phyloP scores from a whole-genome alignment of 2,888 invertebrate species.

The Microctonus brassicae region DNA sequence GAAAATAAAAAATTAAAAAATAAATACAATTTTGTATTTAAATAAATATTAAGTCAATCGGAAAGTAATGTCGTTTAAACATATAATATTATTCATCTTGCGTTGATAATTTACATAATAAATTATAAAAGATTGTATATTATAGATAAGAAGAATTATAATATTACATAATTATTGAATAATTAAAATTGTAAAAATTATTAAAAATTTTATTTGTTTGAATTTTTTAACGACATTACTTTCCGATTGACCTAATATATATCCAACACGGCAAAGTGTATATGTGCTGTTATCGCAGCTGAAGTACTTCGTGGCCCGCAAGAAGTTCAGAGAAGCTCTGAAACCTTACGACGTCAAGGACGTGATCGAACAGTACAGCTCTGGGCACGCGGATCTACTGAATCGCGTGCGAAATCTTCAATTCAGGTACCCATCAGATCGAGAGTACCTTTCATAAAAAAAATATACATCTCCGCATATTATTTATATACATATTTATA shows the following conservation, averaged over 20 bases:
- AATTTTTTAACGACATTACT: no score
- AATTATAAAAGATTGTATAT: no score
- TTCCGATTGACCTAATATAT: no score
- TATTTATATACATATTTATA: neutral
- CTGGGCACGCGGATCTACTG: conserved; percentile 89
- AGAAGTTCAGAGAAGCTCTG: conserved; percentile 92
- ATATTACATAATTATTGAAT: no score
- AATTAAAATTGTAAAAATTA: conserved; percentile 16
- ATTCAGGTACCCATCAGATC: conserved; percentile 74
- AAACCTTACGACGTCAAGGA: conserved; percentile 96
- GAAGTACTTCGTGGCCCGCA: conserved; percentile 90
- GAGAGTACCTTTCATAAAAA: conserved; percentile 38
- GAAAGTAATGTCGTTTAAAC: no score
- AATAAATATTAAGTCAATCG: no score
- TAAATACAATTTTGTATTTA: no score
- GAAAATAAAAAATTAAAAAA: no score
- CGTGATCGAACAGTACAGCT: conserved; percentile 93
- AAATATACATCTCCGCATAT: neutral
- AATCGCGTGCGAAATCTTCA: conserved; percentile 90
- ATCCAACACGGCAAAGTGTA: conserved; percentile 42
- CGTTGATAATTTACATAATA: no score
- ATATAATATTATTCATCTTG: no score
- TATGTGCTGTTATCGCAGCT: conserved; percentile 71
- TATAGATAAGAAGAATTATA: no score
- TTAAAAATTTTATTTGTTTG: no score